Conservation (phyloP, 2,888 invertebrate genomes). For the Nymphalis urticae region DNA sequence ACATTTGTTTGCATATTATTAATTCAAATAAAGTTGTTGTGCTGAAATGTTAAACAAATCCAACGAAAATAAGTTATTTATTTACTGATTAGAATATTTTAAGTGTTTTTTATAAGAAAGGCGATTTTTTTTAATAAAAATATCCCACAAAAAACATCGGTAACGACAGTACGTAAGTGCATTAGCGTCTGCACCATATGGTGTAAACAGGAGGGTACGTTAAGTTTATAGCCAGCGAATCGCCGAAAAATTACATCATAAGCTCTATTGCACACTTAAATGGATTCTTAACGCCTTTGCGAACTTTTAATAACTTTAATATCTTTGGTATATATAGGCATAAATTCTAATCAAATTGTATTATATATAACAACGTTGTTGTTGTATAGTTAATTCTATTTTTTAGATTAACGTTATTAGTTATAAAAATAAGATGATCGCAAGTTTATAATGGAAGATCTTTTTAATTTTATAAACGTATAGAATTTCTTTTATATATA, state of each 20-base stretch:
- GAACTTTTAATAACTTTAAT: conserved; percentile 17
- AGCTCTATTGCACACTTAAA: conserved; percentile 60
- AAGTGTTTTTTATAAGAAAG: not conserved
- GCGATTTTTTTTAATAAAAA: not conserved
- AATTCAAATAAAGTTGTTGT: too few species aligned
- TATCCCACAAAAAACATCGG: not conserved
- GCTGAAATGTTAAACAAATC: too few species aligned
- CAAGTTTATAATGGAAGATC: too few species aligned
- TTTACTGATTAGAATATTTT: not conserved
- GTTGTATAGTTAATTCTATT: too few species aligned
- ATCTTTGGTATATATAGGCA: not conserved
- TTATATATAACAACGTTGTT: too few species aligned
- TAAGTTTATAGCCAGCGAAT: conserved; percentile 61
- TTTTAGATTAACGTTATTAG: too few species aligned
- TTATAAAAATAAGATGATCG: too few species aligned
- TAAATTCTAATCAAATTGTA: too few species aligned
- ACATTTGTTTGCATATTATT: too few species aligned
- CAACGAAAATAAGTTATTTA: too few species aligned
- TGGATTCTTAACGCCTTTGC: conserved; percentile 50
- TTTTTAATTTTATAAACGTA: too few species aligned
- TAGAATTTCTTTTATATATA: too few species aligned
- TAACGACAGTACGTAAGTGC: conserved; percentile 42
- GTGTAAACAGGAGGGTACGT: conserved; percentile 58
- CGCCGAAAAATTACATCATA: conserved; percentile 64
- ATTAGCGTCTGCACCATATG: conserved; percentile 66